These are phyloP conservation scores for Drosophila parthenogenetica DNA, from an alignment of 2,888 invertebrate genomes.

Conservation along the genomic window DNA sequence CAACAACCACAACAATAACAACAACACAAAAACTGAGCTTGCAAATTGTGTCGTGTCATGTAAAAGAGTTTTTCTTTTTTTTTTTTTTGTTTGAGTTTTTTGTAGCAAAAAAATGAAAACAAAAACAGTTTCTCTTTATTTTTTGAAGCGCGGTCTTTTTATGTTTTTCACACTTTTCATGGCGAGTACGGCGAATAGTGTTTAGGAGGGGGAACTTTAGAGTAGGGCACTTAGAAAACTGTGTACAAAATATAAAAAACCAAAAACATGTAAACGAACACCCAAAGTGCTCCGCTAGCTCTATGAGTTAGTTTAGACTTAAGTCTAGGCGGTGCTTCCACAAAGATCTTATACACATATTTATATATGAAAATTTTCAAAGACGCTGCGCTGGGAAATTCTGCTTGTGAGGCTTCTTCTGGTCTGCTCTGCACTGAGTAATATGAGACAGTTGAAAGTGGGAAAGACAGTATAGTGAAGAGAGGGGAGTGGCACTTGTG, in stretches of 20 bases:
- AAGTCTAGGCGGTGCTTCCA: slow-evolving; percentile 17
- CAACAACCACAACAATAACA: slow-evolving; percentile 34
- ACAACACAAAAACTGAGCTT: slow-evolving; percentile 54
- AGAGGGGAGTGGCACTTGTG: slow-evolving; percentile 36
- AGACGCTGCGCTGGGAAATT: slow-evolving; percentile 31
- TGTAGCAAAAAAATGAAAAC: slow-evolving; percentile 18
- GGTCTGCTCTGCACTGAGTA: slow-evolving; percentile 26
- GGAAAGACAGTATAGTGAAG: slow-evolving; percentile 5
- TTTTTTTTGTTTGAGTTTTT: slow-evolving; percentile 32
- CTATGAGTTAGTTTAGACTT: slow-evolving; percentile 62
- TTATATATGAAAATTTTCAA: slow-evolving; percentile 15
- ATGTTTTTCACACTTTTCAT: slow-evolving; percentile 74
- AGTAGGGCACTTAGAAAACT: slow-evolving; percentile 51
- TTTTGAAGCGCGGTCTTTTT: slow-evolving; percentile 72
- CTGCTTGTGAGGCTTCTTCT: slow-evolving; percentile 36
- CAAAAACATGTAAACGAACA: slow-evolving; percentile 70
- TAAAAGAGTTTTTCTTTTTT: slow-evolving; percentile 56
- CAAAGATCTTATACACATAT: slow-evolving; percentile 24
- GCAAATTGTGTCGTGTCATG: slow-evolving; percentile 81
- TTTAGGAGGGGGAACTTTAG: background rate
- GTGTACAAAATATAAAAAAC: slow-evolving; percentile 30
- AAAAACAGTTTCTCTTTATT: slow-evolving; percentile 52
- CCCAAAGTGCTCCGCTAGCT: slow-evolving; percentile 62
- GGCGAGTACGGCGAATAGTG: slow-evolving; percentile 1
- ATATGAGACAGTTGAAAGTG: slow-evolving; percentile 40